Conservation (phyloP, 2,113 vertebrate species). For the Nycticryphes semicollaris region DNA sequence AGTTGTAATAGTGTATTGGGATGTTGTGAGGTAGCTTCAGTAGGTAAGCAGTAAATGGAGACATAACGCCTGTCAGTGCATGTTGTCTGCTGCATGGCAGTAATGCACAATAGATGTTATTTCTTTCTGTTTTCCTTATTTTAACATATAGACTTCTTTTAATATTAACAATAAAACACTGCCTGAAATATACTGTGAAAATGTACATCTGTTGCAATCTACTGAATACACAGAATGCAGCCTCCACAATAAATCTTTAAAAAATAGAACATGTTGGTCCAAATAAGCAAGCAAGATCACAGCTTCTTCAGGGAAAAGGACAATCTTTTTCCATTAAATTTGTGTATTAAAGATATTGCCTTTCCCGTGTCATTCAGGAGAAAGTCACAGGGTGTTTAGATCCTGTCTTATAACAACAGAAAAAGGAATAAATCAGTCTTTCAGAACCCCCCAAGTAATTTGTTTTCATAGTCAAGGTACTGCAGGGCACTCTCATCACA, state of each 20-base stretch:
- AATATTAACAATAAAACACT: background rate
- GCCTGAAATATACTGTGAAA: background rate
- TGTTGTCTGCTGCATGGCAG: background rate
- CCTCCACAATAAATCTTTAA: background rate
- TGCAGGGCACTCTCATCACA: background rate
- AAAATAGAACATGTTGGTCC: background rate
- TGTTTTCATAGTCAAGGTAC: slow-evolving; percentile 1
- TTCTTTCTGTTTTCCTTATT: background rate
- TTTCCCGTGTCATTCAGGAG: background rate
- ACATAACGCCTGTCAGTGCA: background rate
- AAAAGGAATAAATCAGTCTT: background rate
- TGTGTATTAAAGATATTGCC: background rate
- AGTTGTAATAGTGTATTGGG: background rate
- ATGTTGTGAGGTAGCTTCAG: background rate
- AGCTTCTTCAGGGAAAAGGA: background rate
- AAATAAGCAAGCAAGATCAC: background rate
- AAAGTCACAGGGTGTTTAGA: background rate
- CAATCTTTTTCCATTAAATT: background rate
- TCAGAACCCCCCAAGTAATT: background rate
- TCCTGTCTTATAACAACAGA: background rate
- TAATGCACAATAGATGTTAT: background rate
- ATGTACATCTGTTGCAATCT: background rate
- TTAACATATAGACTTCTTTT: background rate
- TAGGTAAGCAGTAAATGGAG: background rate
- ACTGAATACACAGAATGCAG: background rate